Base-by-base conservation (phyloP, 2,888 invertebrate genomes). In the Diarsia rubi region DNA sequence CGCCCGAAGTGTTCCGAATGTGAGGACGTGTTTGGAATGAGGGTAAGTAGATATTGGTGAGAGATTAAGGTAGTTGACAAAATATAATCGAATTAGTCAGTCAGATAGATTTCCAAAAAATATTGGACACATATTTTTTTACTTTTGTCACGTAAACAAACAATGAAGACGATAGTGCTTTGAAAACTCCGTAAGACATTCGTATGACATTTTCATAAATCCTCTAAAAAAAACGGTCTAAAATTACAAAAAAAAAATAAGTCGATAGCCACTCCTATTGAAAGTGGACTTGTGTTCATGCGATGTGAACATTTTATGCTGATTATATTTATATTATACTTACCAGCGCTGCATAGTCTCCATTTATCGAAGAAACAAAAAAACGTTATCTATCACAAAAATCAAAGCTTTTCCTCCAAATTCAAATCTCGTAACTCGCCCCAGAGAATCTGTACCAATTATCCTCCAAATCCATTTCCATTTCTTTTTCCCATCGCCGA, bases 401-500 rank as follows among this genome's bases (percentile, higher is more conserved):
- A 63, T 49, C 44, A 71, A 79, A 57, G 19, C 31, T 0, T 16
- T 79, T 63, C 37, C 31, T 42, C 12, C 12, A 49, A 77, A 77
- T 64, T 71, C 49, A 27, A 78, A 71, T 64, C 44, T 49, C 57
- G 44, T 11, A 67, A 42, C 49, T 66, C 37, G 57, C 49, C 21
- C 24, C 27, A 44, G 47, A 57, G 49, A 59, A 62, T 49, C 76
- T 52, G 52, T 37, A 70, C 69, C 63, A 44, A 73, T 81, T 78
- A 69, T 37, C 63, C 59, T 37, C 59, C 63, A 67, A 72, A 79
- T 75, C 69, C 54, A 44, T 69, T 67, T 24, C 62, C 66, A 54
- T 83, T 71, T 60, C 52, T 71, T 63, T 57, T 44, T 45, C 27
- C 42, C 52, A 49, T 42, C 64, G 59, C 49, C 21, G 62, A n/a